phyloP scores from a whole-genome alignment of 2,888 invertebrate species.

The Xylocampa areola region DNA sequence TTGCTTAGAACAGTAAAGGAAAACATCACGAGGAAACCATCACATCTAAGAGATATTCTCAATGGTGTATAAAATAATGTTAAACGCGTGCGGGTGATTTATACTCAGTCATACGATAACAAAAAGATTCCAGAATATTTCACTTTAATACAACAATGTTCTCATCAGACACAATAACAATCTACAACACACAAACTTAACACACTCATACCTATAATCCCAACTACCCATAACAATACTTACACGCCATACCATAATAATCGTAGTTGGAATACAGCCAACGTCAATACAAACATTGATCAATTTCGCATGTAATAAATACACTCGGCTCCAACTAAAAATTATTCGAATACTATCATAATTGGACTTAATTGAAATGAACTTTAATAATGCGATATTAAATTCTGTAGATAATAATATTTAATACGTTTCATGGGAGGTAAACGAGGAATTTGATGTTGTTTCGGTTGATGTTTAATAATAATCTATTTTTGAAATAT shows the following conservation, averaged over 20 bases:
- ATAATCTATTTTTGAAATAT: too few relatives aligned
- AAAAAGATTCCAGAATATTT: background rate
- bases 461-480: background rate
- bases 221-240: conserved; percentile 15
- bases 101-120: too few relatives aligned
- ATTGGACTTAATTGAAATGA: conserved; percentile 51
- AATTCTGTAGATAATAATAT: conserved; percentile 43
- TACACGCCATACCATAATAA: conserved; percentile 24
- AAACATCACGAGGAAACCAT: too few relatives aligned
- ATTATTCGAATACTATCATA: conserved; percentile 40
- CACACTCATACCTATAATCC: conserved; percentile 13
- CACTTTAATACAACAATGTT: background rate
- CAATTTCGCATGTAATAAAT: conserved; percentile 30
- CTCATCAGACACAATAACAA: conserved; percentile 1
- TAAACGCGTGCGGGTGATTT: too few relatives aligned
- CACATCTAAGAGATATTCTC: too few relatives aligned
- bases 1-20: too few relatives aligned
- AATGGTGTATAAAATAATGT: too few relatives aligned
- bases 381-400: conserved; percentile 43
- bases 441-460: conserved; percentile 6
- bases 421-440: conserved; percentile 23
- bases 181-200: conserved; percentile 14
- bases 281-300: conserved; percentile 44
- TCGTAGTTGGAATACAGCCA: conserved; percentile 49
- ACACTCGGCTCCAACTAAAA: conserved; percentile 28